A percentile compares a stretch with the other conserved stretches of the same genome.
Evolutionary conservation across 2,888 invertebrate species (phyloP).

Genomic region (Danaus chrysippus): DNA sequence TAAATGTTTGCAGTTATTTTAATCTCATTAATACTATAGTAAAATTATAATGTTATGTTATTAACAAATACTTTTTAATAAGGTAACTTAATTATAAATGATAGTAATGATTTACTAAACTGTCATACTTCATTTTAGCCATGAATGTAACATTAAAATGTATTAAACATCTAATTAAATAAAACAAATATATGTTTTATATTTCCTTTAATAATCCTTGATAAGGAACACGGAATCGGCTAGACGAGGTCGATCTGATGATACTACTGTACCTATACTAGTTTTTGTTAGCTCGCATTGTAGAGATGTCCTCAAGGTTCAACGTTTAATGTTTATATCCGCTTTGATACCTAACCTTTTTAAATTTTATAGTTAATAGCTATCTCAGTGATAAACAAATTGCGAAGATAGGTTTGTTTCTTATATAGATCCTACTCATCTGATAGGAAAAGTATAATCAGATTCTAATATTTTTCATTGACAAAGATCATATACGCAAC

Average conservation of each 20-base stretch:
- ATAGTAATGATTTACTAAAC: too few relatives aligned
- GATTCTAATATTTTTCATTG: too few relatives aligned
- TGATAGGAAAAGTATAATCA: too few relatives aligned
- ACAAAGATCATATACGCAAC: too few relatives aligned
- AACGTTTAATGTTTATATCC: constrained; percentile 28
- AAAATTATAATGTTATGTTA: too few relatives aligned
- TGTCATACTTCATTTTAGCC: too few relatives aligned
- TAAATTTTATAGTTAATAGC: constrained; percentile 28
- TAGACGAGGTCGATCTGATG: constrained; percentile 54
- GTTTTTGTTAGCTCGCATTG: constrained; percentile 43
- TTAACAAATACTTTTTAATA: too few relatives aligned
- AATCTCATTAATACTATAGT: too few relatives aligned
- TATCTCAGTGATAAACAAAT: not conserved
- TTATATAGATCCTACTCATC: too few relatives aligned
- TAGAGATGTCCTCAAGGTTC: constrained; percentile 35
- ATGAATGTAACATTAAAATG: not conserved
- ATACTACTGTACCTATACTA: constrained; percentile 38
- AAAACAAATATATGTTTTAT: constrained; percentile 14
- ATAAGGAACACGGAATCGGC: constrained; percentile 56
- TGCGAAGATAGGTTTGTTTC: not conserved
- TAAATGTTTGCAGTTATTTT: too few relatives aligned
- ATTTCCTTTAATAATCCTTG: constrained; percentile 41
- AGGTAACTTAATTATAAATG: too few relatives aligned
- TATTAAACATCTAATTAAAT: not conserved
- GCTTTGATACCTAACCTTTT: constrained; percentile 26